Evolutionary conservation across 2,113 vertebrate genomes (phyloP), one percentile per base, ranked within the genome.

Genomic region (Glareola pratincola): DNA sequence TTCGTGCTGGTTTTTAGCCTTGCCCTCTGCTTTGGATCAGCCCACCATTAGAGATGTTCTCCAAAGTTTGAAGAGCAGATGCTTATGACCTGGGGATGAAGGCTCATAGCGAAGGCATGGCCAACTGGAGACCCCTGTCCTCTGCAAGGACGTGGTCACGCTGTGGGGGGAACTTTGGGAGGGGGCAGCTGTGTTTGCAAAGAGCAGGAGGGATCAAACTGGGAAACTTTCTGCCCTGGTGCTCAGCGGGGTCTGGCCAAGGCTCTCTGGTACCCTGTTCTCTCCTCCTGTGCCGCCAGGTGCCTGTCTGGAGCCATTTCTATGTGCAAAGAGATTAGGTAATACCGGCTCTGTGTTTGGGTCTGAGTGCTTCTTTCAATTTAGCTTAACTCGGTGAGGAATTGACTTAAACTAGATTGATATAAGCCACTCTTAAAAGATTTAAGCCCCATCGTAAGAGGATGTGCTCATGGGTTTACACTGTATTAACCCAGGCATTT

Each of bases 371-470:
- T 96, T 3, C 88, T 96, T 97, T 95, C 95, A 94, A 93, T 96
- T 95, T 96, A 92, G 94, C 96, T 96, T 96, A 93, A 90, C 85
- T 95, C 9, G 1, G 63, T 90, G 95, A 97, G 95, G 96, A 96
- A 95, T 92, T 97, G 93, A 96, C 75, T 96, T 95, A 93, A 97
- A 96, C 96, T 96, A 96, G 96, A 94, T 95, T 94, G 95, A 90
- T 96, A 95, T 96, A 97, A 97, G 93, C 96, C 93, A 96, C 90
- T 96, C 96, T 96, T 94, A 90, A 85, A 92, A 95, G 94, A 96
- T 90, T 94, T 94, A 97, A 97, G 85, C 85, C 81, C 77, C 77
- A 36, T 29, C 62, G 10, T 96, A 97, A 96, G 96, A 96, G 94
- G 96, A 96, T 97, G 96, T 90, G 90, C 96, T 96, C 92, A 63